Evolutionary conservation across 2,888 invertebrate species (phyloP).

Genomic region (Meghimatium bilineatum): DNA sequence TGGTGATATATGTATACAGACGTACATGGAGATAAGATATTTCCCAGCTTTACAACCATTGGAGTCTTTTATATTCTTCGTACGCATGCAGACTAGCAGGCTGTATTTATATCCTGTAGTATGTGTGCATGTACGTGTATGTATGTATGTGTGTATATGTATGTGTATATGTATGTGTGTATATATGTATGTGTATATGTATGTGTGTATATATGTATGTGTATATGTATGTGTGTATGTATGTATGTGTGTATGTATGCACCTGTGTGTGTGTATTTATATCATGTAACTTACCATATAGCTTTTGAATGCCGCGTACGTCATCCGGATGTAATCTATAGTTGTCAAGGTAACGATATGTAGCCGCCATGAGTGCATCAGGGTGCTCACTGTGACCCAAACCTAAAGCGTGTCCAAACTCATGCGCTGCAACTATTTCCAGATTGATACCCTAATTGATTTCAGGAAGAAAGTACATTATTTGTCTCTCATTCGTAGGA

Average conservation of each 20-base stretch:
- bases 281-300: constrained; percentile 64
- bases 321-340: constrained; percentile 69
- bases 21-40: no score
- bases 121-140: no score
- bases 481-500: no score
- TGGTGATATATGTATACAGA: no score
- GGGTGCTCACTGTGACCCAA: constrained; percentile 71
- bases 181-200: not conserved
- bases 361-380: constrained; percentile 76
- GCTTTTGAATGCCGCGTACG: constrained; percentile 65
- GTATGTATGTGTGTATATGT: not conserved
- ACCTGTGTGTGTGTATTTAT: not conserved
- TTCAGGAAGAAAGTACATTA: not conserved
- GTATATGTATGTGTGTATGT: not conserved
- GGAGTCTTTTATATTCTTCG: no score
- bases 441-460: constrained; percentile 81
- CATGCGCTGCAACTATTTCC: constrained; percentile 83
- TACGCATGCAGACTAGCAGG: no score
- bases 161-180: not conserved
- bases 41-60: no score
- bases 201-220: not conserved
- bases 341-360: constrained; percentile 71
- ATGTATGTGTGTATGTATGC: not conserved
- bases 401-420: constrained; percentile 76
- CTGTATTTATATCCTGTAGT: no score